These are phyloP conservation scores for Pygmarrhopalites habei DNA, from an alignment of 1,140 invertebrate genomes.

Conservation along the genomic window DNA sequence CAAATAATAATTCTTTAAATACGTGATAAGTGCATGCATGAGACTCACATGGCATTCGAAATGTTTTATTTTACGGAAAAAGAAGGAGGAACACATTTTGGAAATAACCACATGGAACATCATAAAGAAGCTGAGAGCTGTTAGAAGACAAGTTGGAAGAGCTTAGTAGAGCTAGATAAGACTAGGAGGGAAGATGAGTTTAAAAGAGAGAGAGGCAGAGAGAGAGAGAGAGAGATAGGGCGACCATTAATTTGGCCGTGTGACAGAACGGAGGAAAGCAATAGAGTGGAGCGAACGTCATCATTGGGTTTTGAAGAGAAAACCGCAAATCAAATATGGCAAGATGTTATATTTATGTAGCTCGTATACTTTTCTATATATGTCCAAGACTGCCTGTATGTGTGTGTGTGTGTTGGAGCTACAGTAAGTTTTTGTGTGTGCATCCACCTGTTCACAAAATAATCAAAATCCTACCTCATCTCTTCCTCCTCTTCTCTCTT, in stretches of 20 bases:
- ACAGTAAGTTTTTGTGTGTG: no score
- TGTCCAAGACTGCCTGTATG: background rate
- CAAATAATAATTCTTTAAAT: no score
- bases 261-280: constrained; percentile 24
- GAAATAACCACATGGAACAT: no score
- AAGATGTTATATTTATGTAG: no score
- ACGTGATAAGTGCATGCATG: no score
- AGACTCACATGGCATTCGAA: no score
- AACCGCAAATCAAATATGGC: constrained; percentile 25
- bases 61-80: no score
- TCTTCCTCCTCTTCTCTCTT: background rate
- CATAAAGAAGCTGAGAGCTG: no score
- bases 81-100: background rate
- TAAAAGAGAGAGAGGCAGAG: no score
- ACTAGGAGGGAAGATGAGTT: background rate
- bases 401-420: no score
- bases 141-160: background rate
- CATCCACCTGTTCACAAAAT: background rate
- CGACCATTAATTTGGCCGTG: constrained; percentile 24
- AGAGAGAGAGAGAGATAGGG: background rate
- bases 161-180: background rate
- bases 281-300: constrained; percentile 23
- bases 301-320: constrained; percentile 10
- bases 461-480: no score
- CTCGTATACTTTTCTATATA: no score